These are phyloP conservation scores for Petrocephalus microphthalmus DNA, from an alignment of 2,113 vertebrate species.

Conservation along the genomic window DNA sequence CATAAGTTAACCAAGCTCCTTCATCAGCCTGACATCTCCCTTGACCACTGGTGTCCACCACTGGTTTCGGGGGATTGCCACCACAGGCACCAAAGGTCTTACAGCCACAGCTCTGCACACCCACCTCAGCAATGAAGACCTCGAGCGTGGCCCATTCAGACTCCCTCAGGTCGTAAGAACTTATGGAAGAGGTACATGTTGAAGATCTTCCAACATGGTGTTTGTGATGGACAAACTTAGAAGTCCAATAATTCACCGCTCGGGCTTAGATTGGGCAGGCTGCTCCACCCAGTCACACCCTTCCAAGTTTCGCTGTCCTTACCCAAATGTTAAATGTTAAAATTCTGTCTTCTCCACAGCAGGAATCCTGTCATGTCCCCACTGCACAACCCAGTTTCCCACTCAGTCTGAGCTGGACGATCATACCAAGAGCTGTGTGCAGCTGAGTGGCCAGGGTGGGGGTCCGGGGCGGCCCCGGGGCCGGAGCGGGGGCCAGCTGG, in stretches of 20 bases:
- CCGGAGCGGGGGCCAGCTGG: slow-evolving; percentile 60
- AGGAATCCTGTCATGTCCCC: slow-evolving; percentile 51
- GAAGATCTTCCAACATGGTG: not conserved
- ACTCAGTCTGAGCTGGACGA: slow-evolving; percentile 65
- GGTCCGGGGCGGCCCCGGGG: slow-evolving; percentile 25
- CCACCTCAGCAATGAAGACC: not conserved
- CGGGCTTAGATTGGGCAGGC: not conserved
- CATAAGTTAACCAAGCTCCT: too few species aligned
- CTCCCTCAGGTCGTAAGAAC: not conserved
- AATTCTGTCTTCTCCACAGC: not conserved
- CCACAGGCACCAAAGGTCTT: not conserved
- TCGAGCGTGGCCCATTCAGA: not conserved
- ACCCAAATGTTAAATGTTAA: not conserved
- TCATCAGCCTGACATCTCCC: too few species aligned
- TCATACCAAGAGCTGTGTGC: slow-evolving; percentile 69
- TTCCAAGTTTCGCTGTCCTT: not conserved
- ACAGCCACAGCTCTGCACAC: not conserved
- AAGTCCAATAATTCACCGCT: not conserved
- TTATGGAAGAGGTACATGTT: not conserved
- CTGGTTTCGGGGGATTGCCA: not conserved
- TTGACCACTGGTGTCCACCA: too few species aligned
- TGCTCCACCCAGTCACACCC: not conserved
- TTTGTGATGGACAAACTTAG: not conserved
- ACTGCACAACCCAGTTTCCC: slow-evolving; percentile 72
- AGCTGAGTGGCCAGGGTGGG: slow-evolving; percentile 30